Conservation (phyloP, 2,888 invertebrate genomes). For the Drosophila eohydei region DNA sequence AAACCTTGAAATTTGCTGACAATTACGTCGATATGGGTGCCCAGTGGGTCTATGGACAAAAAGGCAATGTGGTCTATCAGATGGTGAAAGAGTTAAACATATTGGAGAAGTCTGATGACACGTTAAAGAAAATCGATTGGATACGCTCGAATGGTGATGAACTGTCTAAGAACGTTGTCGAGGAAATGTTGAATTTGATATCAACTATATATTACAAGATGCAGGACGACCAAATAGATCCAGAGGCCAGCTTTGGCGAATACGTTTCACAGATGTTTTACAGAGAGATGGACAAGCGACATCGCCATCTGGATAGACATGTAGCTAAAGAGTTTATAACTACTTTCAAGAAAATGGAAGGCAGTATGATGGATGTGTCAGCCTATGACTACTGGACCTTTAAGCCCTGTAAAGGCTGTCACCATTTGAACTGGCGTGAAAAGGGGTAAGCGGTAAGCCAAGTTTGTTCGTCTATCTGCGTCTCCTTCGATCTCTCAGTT, state of each 20-base stretch:
- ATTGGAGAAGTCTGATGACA: slow-evolving; percentile 41
- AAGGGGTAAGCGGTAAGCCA: slow-evolving; percentile 84
- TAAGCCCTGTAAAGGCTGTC: slow-evolving; percentile 85
- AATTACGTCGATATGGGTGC: slow-evolving; percentile 89
- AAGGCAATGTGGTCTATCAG: slow-evolving; percentile 87
- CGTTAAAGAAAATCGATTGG: slow-evolving; percentile 52
- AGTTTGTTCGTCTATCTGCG: background rate
- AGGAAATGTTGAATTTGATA: slow-evolving; percentile 74
- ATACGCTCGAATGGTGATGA: slow-evolving; percentile 79
- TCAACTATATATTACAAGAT: slow-evolving; percentile 74
- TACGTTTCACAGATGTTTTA: slow-evolving; percentile 63
- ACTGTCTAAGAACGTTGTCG: slow-evolving; percentile 70
- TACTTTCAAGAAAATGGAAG: slow-evolving; percentile 86
- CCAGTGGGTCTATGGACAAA: slow-evolving; percentile 87
- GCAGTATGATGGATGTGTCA: slow-evolving; percentile 86
- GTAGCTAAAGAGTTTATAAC: slow-evolving; percentile 86
- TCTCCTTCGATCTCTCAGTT: background rate
- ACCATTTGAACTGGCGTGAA: slow-evolving; percentile 89
- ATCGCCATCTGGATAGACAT: slow-evolving; percentile 75
- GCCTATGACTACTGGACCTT: slow-evolving; percentile 88
- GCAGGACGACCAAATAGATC: slow-evolving; percentile 58
- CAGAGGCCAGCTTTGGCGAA: slow-evolving; percentile 62
- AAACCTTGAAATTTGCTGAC: slow-evolving; percentile 85
- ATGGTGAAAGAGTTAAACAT: slow-evolving; percentile 82
- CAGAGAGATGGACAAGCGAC: slow-evolving; percentile 33